Base-by-base conservation (phyloP, 92 coral and sea anemone species). In the Phenganax stokvisi region DNA sequence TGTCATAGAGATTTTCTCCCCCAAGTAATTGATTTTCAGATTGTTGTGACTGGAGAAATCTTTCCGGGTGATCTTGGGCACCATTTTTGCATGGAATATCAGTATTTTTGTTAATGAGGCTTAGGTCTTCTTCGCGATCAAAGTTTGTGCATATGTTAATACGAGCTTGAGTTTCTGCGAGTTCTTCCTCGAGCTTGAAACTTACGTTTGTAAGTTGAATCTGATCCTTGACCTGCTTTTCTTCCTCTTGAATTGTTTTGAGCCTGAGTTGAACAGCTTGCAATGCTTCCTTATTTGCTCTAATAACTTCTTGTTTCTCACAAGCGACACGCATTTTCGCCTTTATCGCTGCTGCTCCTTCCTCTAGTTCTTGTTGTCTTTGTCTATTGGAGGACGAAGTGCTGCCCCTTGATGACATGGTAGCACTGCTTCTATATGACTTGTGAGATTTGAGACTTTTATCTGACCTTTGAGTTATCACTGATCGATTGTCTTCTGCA, bases 351-450 rank as follows among this genome's bases (percentile, higher is more conserved):
- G 86, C 89, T 7, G 60, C 60, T 56, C 82, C 79, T 75, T 80
- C 80, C 57, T 86, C 86, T 27, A 86, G 82, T 56, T 82, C 57
- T n/a, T 66, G 77, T 28, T 86, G 73, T 54, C 70, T 62, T 69
- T 81, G 70, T 63, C 82, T 16, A 15, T 27, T 15, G 7, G 89
- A 86, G 53, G 72, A 55, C 1, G 75, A 29, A 62, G 74, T 51
- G n/a, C 37, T 68, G 0, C 6, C n/a, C 51, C n/a, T 68, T 44
- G 74, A 28, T 6, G 12, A 28, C 29, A 30, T 15, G 47, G 74
- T 3, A 28, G 54, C 12, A 4, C 27, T 11, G 8, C 28, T 68
- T 13, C 8, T 30, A 68, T 44, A 7, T 68, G 74, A 13, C 47
- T 57, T 57, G 63, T 57, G 11, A 57, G 63, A 57, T 10, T 11